phyloP scores from a whole-genome alignment of 2,797 vertebrate species.

The Meda fulgida region DNA sequence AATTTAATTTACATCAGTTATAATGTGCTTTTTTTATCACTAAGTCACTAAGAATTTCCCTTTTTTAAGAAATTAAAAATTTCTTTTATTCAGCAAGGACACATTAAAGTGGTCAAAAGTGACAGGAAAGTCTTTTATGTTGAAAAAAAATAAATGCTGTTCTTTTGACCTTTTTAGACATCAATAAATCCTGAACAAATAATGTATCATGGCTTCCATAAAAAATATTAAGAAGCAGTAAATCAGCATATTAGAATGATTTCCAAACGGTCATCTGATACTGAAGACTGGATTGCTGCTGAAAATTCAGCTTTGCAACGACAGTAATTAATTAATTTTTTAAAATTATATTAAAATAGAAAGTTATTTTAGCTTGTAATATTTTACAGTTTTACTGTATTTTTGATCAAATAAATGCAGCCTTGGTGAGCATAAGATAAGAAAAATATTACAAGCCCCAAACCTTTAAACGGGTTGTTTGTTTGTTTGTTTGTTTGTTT shows the following conservation, averaged over 20 bases:
- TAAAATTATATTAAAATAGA: too few species aligned
- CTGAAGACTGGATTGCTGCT: too few species aligned
- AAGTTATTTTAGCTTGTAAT: background rate
- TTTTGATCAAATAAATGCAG: background rate
- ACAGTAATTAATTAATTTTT: accelerated
- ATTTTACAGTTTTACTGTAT: background rate
- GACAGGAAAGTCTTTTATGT: background rate
- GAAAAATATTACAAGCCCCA: background rate
- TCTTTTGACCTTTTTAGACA: background rate
- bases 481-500: background rate
- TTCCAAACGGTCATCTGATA: background rate
- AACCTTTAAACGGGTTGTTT: background rate
- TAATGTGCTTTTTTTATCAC: background rate
- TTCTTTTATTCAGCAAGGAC: background rate
- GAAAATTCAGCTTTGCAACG: too few species aligned
- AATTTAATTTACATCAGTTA: background rate
- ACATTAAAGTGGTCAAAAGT: background rate
- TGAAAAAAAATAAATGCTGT: background rate
- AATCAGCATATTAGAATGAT: background rate
- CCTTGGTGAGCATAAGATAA: background rate
- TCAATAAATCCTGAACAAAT: background rate
- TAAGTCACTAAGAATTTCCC: background rate
- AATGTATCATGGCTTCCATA: background rate
- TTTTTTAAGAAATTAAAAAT: too few species aligned
- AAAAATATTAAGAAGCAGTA: background rate